phyloP scores from a whole-genome alignment of 2,888 invertebrate species.

The Mactromeris polynyma region DNA sequence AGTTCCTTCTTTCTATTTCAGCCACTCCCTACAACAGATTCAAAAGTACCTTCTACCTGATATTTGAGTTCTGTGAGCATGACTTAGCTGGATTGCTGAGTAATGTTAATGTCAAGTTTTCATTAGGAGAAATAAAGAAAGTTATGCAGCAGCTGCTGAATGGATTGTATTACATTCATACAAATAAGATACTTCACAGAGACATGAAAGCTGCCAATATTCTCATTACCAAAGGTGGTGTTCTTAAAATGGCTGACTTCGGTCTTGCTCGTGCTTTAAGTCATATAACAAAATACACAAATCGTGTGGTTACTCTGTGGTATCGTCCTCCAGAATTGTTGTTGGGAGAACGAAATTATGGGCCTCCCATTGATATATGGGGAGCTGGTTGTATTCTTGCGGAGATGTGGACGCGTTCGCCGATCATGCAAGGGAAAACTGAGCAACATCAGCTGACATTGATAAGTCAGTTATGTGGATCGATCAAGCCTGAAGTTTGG shows the following conservation, averaged over 20 bases:
- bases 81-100: conserved; percentile 98
- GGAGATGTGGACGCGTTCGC: conserved; percentile 98
- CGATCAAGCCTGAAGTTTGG: conserved; percentile 97
- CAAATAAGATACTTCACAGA: conserved; percentile 90
- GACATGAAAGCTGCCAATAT: conserved; percentile 99
- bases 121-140: conserved; percentile 98
- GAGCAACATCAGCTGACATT: conserved; percentile 98
- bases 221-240: conserved; percentile 95
- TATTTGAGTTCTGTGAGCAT: conserved; percentile 99
- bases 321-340: conserved; percentile 90
- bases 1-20: conserved; percentile 75
- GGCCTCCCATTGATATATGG: conserved; percentile 97
- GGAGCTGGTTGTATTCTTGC: conserved; percentile 99
- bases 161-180: conserved; percentile 98
- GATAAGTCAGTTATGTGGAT: conserved; percentile 98
- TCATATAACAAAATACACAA: conserved; percentile 96
- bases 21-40: conserved; percentile 91
- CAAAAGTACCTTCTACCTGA: conserved; percentile 96
- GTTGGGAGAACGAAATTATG: conserved; percentile 94
- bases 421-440: conserved; percentile 93
- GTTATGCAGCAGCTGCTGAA: conserved; percentile 91
- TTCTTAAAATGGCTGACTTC: conserved; percentile 97
- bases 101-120: conserved; percentile 98
- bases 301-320: conserved; percentile 98
- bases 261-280: conserved; percentile 98